Conservation (phyloP, 2,797 vertebrate genomes). For the Sciaenops ocellatus region DNA sequence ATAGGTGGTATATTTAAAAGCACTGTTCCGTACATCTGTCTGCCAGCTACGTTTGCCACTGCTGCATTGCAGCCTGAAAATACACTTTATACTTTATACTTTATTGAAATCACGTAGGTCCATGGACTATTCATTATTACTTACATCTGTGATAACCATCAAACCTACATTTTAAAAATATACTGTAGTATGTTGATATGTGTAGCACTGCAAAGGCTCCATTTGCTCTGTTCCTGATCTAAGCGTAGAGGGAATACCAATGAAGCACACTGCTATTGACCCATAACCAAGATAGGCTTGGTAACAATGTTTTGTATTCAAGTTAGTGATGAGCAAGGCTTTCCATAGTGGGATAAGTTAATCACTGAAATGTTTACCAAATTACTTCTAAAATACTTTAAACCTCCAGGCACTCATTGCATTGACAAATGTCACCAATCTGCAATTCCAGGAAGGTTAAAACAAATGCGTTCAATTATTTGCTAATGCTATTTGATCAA, state of each 20-base stretch:
- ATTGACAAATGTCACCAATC: conserved; percentile 42
- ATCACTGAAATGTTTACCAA: conserved; percentile 38
- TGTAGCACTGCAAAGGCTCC: not conserved
- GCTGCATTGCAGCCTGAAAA: conserved; percentile 27
- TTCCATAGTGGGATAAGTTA: conserved; percentile 19
- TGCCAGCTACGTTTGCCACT: conserved; percentile 7
- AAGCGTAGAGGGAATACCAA: not conserved
- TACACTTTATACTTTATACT: not conserved
- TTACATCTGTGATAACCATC: not conserved
- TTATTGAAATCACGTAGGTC: not conserved
- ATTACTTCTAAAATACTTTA: conserved; percentile 36
- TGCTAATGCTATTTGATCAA: conserved; percentile 45
- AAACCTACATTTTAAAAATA: not conserved
- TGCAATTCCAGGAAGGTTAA: conserved; percentile 28
- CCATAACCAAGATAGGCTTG: not conserved
- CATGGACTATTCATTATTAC: not conserved
- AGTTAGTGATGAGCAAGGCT: not conserved
- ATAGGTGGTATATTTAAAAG: conserved; percentile 31
- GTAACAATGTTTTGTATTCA: not conserved
- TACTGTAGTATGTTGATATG: not conserved
- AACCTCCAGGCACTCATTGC: conserved; percentile 18
- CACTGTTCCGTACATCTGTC: conserved; percentile 20
- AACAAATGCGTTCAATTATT: conserved; percentile 55
- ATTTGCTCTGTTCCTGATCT: not conserved
- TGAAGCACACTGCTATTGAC: not conserved